Evolutionary conservation across 2,888 invertebrate species (phyloP).

Genomic region (Cheilosia vernalis): DNA sequence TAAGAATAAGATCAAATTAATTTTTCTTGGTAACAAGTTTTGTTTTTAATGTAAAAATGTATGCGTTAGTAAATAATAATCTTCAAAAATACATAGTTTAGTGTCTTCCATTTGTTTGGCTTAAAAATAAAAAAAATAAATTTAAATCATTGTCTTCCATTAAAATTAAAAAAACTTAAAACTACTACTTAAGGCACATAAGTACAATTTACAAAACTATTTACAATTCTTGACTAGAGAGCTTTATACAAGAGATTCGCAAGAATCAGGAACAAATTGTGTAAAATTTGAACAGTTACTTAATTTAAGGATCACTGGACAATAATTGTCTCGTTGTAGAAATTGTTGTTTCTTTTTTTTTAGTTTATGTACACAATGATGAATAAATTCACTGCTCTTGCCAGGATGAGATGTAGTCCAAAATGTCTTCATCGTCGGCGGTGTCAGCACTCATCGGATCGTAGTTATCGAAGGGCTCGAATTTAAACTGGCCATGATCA

Average conservation of each 20-base stretch:
- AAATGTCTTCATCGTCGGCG: conserved; percentile 94
- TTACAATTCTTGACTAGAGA: conserved; percentile 75
- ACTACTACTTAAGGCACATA: conserved; percentile 79
- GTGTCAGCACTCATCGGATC: conserved; percentile 94
- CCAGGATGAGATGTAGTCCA: conserved; percentile 86
- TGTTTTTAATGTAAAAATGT: conserved; percentile 67
- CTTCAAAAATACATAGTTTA: conserved; percentile 79
- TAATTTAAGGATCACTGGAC: conserved; percentile 63
- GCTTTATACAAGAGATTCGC: conserved; percentile 53
- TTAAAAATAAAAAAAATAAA: conserved; percentile 38
- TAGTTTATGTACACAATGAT: conserved; percentile 78
- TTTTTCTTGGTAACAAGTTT: conserved; percentile 73
- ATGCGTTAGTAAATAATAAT: conserved; percentile 44
- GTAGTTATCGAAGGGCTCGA: conserved; percentile 89
- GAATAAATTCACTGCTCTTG: conserved; percentile 80
- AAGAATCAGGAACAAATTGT: conserved; percentile 55
- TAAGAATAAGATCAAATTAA: background rate
- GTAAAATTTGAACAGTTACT: conserved; percentile 5
- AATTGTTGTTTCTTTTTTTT: background rate
- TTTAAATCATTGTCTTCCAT: conserved; percentile 83
- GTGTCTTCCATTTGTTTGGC: conserved; percentile 80
- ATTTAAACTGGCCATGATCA: conserved; percentile 80
- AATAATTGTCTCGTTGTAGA: conserved; percentile 30
- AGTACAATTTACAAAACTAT: conserved; percentile 47
- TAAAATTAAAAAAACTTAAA: conserved; percentile 42